Evolutionary conservation across 30 jellyfish, hydroid and myxozoan species (phyloP), one percentile per base, ranked within the genome.

Genomic region (Pelagia noctiluca): DNA sequence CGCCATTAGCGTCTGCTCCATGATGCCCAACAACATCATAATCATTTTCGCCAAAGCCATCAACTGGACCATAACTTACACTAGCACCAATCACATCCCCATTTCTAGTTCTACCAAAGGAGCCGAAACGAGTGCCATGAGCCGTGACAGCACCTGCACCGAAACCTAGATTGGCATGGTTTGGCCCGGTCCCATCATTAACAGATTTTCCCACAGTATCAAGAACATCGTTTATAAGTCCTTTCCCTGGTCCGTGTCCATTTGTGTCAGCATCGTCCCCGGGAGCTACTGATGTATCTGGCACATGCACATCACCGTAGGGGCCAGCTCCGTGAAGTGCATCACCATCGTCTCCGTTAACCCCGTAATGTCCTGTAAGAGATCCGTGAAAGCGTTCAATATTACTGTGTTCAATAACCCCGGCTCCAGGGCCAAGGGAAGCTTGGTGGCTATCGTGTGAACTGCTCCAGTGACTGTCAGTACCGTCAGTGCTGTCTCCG

Each of bases 21-120:
- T 73, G 85, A 69, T 37, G 77, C 2, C 75, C 82, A 37, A 42
- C 76, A 4, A 70, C 76, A 0, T 42, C 80, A 4, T 31, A 5
- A 60, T 13, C 30, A 11, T 67, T 67, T 3, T 78, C 88, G 8
- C 96, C 96, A 49, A 60, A 62, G 52, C 96, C 50, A 23, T 62
- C 72, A 35, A 74, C 88, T 35, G 89, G 89, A n/a, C 89, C 88
- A 63, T 74, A 72, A 66, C 94, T 74, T 18, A 72, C 54, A 23
- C 76, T 60, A 3, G 94, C 94, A 28, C 88, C 94, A 48, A 71
- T 73, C 8, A 52, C 75, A 2, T n/a, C 81, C 5, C 80, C 86
- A 57, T 83, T 62, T 22, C 37, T 2, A 33, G 64, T 71, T 2
- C 21, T 1, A 21, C 70, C 94, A 8, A 53, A 22, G 0, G 63